Evolutionary conservation across 2,797 vertebrate genomes (phyloP).

Genomic region (Smutsia gigantea): DNA sequence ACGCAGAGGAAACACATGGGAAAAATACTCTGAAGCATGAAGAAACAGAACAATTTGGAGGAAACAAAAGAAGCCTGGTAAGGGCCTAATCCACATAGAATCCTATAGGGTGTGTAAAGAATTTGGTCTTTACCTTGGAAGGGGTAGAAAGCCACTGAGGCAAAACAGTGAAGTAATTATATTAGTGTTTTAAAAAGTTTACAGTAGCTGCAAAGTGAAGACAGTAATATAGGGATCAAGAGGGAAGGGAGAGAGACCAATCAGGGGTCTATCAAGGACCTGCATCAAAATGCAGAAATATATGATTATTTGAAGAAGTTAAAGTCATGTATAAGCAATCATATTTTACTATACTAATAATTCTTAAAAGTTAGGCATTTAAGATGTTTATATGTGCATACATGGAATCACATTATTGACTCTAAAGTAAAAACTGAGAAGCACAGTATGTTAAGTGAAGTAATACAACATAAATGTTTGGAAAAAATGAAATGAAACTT

Average conservation of each 20-base stretch:
- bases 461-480: neutral
- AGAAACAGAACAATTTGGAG: neutral
- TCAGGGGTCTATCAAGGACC: neutral
- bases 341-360: too few species aligned
- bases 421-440: neutral
- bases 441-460: neutral
- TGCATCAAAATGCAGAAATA: too few species aligned
- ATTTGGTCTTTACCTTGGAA: neutral
- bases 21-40: neutral
- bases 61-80: neutral
- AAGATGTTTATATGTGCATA: too few species aligned
- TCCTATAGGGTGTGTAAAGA: neutral
- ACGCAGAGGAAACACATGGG: neutral
- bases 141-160: neutral
- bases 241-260: neutral
- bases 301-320: too few species aligned
- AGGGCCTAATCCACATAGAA: neutral
- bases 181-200: neutral
- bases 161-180: neutral
- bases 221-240: neutral
- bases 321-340: too few species aligned
- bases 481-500: neutral
- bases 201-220: neutral
- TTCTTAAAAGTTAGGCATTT: too few species aligned
- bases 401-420: too few species aligned